These are phyloP conservation scores for Myrmophylax atrothorax DNA, from an alignment of 2,113 vertebrate genomes.

Conservation along the genomic window DNA sequence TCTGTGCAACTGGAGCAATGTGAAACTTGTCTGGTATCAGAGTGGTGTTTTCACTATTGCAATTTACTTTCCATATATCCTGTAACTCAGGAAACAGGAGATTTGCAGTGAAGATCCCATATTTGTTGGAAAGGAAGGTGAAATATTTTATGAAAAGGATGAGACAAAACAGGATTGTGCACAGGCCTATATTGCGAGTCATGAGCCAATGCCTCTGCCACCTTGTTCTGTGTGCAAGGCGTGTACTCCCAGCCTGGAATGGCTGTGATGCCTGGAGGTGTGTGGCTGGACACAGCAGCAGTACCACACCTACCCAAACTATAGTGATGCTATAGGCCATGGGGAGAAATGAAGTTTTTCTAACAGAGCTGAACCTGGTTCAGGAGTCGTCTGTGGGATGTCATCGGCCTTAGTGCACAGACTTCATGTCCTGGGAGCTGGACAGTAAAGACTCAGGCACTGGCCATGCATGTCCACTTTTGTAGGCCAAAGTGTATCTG, in stretches of 20 bases:
- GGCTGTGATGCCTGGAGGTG: not conserved
- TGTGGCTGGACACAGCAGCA: not conserved
- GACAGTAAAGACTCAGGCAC: not conserved
- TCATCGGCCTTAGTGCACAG: not conserved
- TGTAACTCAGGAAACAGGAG: not conserved
- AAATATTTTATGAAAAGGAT: not conserved
- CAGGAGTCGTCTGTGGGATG: not conserved
- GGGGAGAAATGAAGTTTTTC: not conserved
- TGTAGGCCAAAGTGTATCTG: fast-evolving
- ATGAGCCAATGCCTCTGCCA: not conserved
- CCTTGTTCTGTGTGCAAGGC: not conserved
- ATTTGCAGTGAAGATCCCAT: not conserved
- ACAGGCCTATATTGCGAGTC: fast-evolving
- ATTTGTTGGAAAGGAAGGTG: not conserved
- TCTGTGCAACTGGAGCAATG: fast-evolving
- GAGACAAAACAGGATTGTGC: not conserved
- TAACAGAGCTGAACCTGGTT: not conserved
- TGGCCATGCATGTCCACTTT: fast-evolving
- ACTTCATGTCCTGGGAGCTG: not conserved
- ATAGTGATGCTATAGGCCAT: fast-evolving
- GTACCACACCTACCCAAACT: not conserved
- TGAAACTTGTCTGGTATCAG: not conserved
- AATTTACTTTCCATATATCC: not conserved
- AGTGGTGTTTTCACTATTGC: not conserved
- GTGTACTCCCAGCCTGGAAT: not conserved